Evolutionary conservation across 2,113 vertebrate genomes (phyloP).

Genomic region (Vombatus ursinus): DNA sequence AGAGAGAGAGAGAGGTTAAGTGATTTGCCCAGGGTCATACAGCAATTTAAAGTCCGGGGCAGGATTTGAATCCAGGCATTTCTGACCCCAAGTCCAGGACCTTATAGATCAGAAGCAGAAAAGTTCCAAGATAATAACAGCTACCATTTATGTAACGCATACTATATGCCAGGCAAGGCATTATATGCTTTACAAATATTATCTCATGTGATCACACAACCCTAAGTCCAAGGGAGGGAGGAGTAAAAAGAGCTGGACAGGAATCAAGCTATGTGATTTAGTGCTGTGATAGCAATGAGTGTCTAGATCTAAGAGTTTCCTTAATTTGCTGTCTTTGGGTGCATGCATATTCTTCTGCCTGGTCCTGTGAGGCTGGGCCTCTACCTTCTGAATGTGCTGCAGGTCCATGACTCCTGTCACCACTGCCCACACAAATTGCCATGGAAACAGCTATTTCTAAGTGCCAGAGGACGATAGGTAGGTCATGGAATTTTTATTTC

Average conservation of each 20-base stretch:
- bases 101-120: background rate
- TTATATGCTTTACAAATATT: background rate
- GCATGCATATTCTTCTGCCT: background rate
- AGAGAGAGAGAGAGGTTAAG: background rate
- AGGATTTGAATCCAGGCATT: background rate
- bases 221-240: background rate
- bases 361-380: too few relatives aligned
- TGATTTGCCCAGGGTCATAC: background rate
- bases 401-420: too few relatives aligned
- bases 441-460: too few relatives aligned
- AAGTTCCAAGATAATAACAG: background rate
- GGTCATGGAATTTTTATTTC: too few relatives aligned
- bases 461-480: too few relatives aligned
- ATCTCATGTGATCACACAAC: background rate
- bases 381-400: too few relatives aligned
- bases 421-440: too few relatives aligned
- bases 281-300: background rate
- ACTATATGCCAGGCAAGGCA: background rate
- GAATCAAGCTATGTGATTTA: background rate
- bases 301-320: background rate
- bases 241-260: background rate
- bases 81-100: background rate
- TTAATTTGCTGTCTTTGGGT: background rate
- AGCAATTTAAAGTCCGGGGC: background rate
- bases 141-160: background rate